Percentiles rank a stretch among this genome's conserved stretches.
phyloP scores from a whole-genome alignment of 2,888 invertebrate species.

The Philereme vetulata region DNA sequence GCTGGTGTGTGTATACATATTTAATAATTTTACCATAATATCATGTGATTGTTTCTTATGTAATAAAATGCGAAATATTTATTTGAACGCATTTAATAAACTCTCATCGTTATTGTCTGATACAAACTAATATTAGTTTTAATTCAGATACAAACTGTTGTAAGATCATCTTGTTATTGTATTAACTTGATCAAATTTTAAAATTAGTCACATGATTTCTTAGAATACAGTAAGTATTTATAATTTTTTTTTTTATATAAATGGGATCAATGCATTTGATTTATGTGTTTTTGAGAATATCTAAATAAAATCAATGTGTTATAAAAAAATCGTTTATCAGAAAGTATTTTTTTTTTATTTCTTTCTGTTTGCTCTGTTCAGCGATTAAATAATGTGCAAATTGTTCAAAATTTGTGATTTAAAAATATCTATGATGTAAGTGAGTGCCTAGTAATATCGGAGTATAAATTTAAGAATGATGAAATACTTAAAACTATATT shows the following conservation, averaged over 20 bases:
- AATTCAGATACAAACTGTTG: not conserved
- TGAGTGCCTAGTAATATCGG: conserved; percentile 32
- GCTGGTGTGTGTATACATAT: conserved; percentile 22
- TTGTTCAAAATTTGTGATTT: conserved; percentile 20
- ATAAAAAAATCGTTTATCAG: not conserved
- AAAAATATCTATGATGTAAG: conserved; percentile 13
- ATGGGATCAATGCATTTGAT: not conserved
- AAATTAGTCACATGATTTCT: not conserved
- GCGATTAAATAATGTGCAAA: conserved; percentile 2
- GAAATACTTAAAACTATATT: conserved; percentile 22
- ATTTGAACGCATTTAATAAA: conserved; percentile 16
- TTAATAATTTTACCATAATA: conserved; percentile 19
- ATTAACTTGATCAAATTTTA: conserved; percentile 1
- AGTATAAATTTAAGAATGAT: conserved; percentile 22
- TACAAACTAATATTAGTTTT: conserved; percentile 6
- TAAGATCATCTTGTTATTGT: conserved; percentile 3
- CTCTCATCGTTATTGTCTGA: conserved; percentile 5
- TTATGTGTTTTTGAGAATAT: no score
- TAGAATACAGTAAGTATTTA: not conserved
- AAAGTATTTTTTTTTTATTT: not conserved
- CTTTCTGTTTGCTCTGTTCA: conserved; percentile 1
- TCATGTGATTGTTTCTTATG: conserved; percentile 11
- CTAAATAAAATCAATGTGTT: not conserved
- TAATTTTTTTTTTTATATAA: not conserved
- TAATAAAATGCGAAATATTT: conserved; percentile 15